Evolutionary conservation across 2,888 invertebrate genomes (phyloP), one percentile per base, ranked within the genome.

Genomic region (Troilus luridus): DNA sequence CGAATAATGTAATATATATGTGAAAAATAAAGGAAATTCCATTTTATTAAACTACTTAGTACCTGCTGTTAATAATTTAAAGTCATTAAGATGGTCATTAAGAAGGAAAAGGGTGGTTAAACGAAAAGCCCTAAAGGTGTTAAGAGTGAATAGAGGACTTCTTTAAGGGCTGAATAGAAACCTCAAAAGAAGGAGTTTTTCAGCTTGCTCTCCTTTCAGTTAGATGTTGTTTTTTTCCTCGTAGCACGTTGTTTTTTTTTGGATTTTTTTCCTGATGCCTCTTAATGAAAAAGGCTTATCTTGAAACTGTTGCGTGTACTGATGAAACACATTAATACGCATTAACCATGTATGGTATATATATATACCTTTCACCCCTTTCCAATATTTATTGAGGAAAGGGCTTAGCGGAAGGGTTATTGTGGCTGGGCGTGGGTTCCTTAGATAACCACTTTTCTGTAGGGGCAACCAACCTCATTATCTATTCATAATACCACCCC

Each of bases 341-440:
- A n/a, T 64, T n/a, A n/a, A n/a, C n/a, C n/a, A 67, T 17, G 24
- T 72, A 27, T 72, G 0, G 27, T 27, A 8, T 5, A 77, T 21
- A 77, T 77, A 41, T 77, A 77, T 77, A 7, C 19, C 17, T 17
- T 7, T 24, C 12, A 14, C 12, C 67, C 72, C 17, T 77, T 27
- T 24, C 27, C 72, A 41, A 41, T 77, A 77, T 77, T 77, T 77
- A 77, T 77, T 77, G 72, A 77, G 41, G 27, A 77, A 77, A 77
- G 27, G 72, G 72, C 72, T 77, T 24, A 41, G 27, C 85, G 11
- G 6, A 12, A 8, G 56, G 85, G 85, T 56, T 58, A 85, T 85
- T 85, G 85, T 85, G 85, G 85, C 7, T 11, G 85, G 85, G 85
- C 85, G 56, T 85, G 85, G 85, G n/a, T 85, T 58, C 56, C 85